phyloP scores from a whole-genome alignment of 1,140 invertebrate genomes.

The Hycleus cichorii region DNA sequence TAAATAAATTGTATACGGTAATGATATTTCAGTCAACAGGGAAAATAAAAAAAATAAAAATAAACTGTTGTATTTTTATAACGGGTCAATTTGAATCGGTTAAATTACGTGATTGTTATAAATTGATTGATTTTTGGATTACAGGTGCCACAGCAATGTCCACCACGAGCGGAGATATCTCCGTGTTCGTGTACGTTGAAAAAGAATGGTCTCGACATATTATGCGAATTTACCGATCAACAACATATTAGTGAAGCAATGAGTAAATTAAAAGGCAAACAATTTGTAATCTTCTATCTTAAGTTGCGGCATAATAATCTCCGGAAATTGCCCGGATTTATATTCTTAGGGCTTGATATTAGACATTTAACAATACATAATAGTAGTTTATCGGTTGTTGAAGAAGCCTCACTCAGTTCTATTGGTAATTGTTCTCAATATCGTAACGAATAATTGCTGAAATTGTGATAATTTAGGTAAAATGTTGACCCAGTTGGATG shows the following conservation, averaged over 20 bases:
- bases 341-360: slow-evolving; percentile 81
- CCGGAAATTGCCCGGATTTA: slow-evolving; percentile 72
- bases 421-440: slow-evolving; percentile 50
- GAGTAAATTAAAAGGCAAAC: slow-evolving; percentile 65
- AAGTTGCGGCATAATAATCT: slow-evolving; percentile 77
- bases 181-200: slow-evolving; percentile 77
- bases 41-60: too few species aligned
- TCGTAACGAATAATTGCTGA: not conserved
- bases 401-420: slow-evolving; percentile 75
- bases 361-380: slow-evolving; percentile 81
- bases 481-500: slow-evolving; percentile 72
- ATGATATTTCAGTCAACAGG: too few species aligned
- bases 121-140: slow-evolving; percentile 9
- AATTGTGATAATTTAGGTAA: slow-evolving; percentile 49
- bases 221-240: slow-evolving; percentile 75
- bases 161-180: slow-evolving; percentile 58
- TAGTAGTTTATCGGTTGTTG: slow-evolving; percentile 76
- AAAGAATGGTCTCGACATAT: slow-evolving; percentile 76
- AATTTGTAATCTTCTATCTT: slow-evolving; percentile 74
- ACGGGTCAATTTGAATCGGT: too few species aligned
- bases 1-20: too few species aligned
- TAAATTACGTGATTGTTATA: too few species aligned
- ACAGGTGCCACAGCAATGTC: slow-evolving; percentile 57
- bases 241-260: slow-evolving; percentile 66
- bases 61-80: too few species aligned